A percentile compares a stretch with the other conserved stretches of the same genome.
These are phyloP conservation scores for Pseudotriccus pelzelni DNA, from an alignment of 2,797 vertebrate genomes.

Conservation along the genomic window DNA sequence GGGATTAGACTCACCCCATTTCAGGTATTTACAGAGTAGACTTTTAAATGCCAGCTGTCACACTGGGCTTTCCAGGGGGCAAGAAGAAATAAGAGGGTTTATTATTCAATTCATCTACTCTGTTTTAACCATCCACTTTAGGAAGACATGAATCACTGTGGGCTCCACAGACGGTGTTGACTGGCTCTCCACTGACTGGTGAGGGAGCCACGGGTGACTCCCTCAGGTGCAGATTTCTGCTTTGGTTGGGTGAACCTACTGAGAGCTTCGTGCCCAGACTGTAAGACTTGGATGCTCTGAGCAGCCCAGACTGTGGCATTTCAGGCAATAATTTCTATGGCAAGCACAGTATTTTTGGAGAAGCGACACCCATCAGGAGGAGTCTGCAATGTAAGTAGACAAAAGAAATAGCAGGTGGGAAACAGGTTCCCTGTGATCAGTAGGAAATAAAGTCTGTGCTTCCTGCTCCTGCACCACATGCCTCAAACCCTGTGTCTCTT, in stretches of 20 bases:
- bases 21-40: neutral
- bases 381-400: neutral
- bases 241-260: neutral
- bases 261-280: accelerated
- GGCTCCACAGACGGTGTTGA: slow-evolving; percentile 19
- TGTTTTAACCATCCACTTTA: slow-evolving; percentile 23
- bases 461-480: neutral
- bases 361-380: neutral
- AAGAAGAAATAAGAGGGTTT: neutral
- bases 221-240: slow-evolving; percentile 9
- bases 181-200: neutral
- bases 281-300: neutral
- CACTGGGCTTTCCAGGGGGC: neutral
- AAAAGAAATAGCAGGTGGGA: neutral
- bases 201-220: neutral
- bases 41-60: neutral
- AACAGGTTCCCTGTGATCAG: neutral
- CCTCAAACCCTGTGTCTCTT: neutral
- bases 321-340: neutral
- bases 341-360: neutral
- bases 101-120: slow-evolving; percentile 25
- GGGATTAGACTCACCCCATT: neutral
- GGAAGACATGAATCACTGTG: neutral
- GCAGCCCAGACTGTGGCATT: slow-evolving; percentile 4
- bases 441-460: neutral